Evolutionary conservation across 2,888 invertebrate species (phyloP).

Genomic region (Achlya flavicornis): DNA sequence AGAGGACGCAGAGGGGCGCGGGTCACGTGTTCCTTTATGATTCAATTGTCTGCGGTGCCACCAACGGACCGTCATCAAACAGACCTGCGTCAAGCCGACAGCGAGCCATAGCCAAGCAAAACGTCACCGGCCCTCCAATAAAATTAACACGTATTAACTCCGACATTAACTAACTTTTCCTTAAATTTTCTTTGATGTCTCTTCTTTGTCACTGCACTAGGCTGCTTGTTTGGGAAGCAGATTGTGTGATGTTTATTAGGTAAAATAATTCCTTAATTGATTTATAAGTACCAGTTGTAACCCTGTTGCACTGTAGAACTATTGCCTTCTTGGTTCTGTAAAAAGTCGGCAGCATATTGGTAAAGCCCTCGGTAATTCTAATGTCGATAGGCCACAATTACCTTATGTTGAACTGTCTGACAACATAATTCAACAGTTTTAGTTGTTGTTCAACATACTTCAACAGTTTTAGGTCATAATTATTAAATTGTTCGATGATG

Average conservation of each 20-base stretch:
- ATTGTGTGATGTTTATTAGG: neutral
- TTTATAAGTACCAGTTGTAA: no score
- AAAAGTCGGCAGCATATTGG: no score
- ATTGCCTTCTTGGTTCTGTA: no score
- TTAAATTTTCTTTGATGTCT: slow-evolving; percentile 19
- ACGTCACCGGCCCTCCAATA: slow-evolving; percentile 51
- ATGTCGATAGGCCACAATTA: no score
- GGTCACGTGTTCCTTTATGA: slow-evolving; percentile 69
- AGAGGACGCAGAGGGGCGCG: slow-evolving; percentile 28
- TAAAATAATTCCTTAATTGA: no score
- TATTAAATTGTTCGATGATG: no score
- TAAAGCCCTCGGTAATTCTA: no score
- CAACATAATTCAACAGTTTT: no score
- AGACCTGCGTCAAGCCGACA: slow-evolving; percentile 63
- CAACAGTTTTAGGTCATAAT: no score
- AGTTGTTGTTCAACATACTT: no score
- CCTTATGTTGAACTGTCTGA: no score
- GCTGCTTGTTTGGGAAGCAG: neutral
- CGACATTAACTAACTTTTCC: slow-evolving; percentile 21
- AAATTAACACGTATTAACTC: slow-evolving; percentile 57
- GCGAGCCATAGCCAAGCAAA: slow-evolving; percentile 29
- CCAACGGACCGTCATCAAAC: slow-evolving; percentile 58
- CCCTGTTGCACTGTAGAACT: no score
- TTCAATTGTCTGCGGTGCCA: slow-evolving; percentile 66
- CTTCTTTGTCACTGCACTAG: neutral